Percentiles rank a stretch among this genome's conserved stretches.
These are phyloP conservation scores for Lichenostomus cassidix DNA, from an alignment of 2,113 vertebrate species.

Conservation along the genomic window DNA sequence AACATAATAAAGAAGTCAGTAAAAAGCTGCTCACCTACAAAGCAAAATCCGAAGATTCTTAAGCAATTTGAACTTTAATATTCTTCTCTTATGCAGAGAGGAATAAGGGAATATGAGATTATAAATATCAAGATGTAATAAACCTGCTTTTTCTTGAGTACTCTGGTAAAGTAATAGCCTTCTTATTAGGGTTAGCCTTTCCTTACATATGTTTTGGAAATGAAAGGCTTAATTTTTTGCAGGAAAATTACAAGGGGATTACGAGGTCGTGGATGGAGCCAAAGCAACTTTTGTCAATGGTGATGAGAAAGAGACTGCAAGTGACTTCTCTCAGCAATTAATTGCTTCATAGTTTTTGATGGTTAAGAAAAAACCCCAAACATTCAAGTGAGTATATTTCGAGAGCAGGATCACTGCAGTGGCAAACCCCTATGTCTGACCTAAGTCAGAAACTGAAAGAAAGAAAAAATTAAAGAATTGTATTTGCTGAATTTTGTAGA, in stretches of 20 bases:
- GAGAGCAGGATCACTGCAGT: background rate
- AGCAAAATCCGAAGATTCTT: background rate
- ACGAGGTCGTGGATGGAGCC: background rate
- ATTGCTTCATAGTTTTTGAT: background rate
- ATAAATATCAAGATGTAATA: background rate
- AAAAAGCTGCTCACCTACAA: background rate
- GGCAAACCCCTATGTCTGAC: background rate
- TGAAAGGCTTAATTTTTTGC: background rate
- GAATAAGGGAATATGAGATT: background rate
- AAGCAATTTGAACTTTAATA: background rate
- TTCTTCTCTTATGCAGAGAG: background rate
- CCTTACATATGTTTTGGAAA: background rate
- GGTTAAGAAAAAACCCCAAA: background rate
- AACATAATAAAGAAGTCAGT: background rate
- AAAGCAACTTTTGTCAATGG: background rate
- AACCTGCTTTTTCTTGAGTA: background rate
- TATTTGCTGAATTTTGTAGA: background rate
- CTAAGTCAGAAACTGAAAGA: background rate
- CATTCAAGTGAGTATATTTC: background rate
- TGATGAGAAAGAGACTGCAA: background rate
- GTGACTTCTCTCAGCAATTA: background rate
- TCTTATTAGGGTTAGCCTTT: background rate
- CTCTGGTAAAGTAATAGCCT: background rate
- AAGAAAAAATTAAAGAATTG: background rate
- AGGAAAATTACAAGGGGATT: background rate